Percentiles rank a stretch among this genome's conserved stretches.
These are phyloP conservation scores for Bombus breviceps DNA, from an alignment of 1,140 invertebrate genomes.

Conservation along the genomic window DNA sequence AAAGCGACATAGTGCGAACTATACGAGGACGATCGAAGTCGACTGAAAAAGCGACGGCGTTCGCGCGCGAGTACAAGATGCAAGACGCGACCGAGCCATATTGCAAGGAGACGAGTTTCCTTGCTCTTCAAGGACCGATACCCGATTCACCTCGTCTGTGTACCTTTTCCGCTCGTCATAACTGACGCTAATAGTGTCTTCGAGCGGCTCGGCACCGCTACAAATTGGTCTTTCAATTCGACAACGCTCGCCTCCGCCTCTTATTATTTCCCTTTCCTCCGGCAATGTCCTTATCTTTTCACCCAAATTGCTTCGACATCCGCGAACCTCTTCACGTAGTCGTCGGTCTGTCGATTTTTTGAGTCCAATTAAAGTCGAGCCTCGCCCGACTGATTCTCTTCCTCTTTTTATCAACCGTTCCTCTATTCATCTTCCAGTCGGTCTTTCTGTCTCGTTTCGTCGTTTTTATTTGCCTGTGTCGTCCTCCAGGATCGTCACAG, in stretches of 20 bases:
- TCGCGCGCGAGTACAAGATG: not conserved
- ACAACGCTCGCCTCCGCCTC: conserved; percentile 39
- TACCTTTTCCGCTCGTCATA: conserved; percentile 46
- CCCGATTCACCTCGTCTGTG: not conserved
- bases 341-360: conserved; percentile 50
- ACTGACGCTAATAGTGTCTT: conserved; percentile 54
- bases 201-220: conserved; percentile 29
- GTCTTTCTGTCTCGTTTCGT: not conserved
- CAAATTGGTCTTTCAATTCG: conserved; percentile 56
- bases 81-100: not conserved
- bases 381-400: not conserved
- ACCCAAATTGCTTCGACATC: conserved; percentile 45
- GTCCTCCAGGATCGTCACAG: conserved; percentile 16
- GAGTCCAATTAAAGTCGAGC: conserved; percentile 53
- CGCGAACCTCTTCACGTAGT: conserved; percentile 42
- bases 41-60: not conserved
- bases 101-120: not conserved
- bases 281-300: conserved; percentile 35
- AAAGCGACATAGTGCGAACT: not conserved
- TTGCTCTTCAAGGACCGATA: not conserved
- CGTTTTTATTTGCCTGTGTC: conserved; percentile 5
- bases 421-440: not conserved
- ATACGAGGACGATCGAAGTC: not conserved
- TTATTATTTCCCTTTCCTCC: conserved; percentile 40
- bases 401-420: not conserved